Percentiles rank a stretch among this genome's conserved stretches.
Evolutionary conservation across 2,888 invertebrate species (phyloP).

Genomic region (Erebia palarica): DNA sequence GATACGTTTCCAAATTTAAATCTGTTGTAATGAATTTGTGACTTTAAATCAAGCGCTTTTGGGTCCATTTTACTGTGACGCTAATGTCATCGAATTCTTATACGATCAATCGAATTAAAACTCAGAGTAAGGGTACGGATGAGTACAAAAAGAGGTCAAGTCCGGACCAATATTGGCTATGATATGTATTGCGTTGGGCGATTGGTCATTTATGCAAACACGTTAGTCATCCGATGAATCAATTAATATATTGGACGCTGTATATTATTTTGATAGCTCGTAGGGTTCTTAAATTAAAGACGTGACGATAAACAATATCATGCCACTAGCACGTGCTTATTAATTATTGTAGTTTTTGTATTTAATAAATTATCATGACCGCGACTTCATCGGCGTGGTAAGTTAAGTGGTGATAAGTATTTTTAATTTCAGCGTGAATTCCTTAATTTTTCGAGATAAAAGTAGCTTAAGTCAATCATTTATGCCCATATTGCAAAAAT

Average conservation of each 20-base stretch:
- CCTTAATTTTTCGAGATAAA: too few species aligned
- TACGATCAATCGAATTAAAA: too few species aligned
- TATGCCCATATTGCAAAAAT: too few species aligned
- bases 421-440: neutral
- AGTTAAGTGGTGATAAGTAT: neutral
- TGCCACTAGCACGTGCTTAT: conserved; percentile 15
- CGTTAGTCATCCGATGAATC: conserved; percentile 23
- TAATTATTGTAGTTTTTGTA: neutral
- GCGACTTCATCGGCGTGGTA: neutral
- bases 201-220: conserved; percentile 15
- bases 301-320: conserved; percentile 22
- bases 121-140: too few species aligned
- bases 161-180: neutral
- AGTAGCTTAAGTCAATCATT: too few species aligned
- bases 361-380: neutral
- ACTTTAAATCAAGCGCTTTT: too few species aligned
- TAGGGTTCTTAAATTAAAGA: conserved; percentile 24
- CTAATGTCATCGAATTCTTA: too few species aligned
- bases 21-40: too few species aligned
- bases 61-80: too few species aligned
- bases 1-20: too few species aligned
- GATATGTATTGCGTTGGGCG: neutral
- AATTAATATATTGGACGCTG: conserved; percentile 10
- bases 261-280: neutral
- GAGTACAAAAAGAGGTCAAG: neutral